These are phyloP conservation scores for Nipponia nippon DNA, from an alignment of 2,113 vertebrate species.

Conservation along the genomic window DNA sequence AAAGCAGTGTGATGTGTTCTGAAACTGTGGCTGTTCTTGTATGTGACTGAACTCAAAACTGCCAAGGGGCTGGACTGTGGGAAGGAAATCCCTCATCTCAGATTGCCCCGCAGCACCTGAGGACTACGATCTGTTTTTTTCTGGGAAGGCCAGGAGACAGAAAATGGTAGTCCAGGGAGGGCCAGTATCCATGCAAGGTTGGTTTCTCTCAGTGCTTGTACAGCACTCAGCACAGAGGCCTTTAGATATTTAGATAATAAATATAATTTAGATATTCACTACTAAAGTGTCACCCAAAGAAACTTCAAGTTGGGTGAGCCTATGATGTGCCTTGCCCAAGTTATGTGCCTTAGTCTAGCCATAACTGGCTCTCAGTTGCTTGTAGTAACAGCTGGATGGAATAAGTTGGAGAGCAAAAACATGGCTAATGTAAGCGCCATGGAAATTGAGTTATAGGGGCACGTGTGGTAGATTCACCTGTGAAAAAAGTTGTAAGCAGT, in stretches of 20 bases:
- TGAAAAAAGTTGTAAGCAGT: neutral
- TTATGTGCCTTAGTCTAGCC: neutral
- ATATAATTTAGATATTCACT: neutral
- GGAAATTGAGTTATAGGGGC: neutral
- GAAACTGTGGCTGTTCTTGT: slow-evolving; percentile 15
- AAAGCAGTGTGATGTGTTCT: neutral
- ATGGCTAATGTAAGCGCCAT: neutral
- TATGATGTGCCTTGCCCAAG: neutral
- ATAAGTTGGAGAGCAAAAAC: neutral
- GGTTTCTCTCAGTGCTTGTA: neutral
- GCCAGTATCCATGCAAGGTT: neutral
- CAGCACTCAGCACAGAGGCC: neutral
- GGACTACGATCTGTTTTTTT: neutral
- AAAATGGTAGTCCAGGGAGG: neutral
- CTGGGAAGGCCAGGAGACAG: neutral
- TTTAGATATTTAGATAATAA: neutral
- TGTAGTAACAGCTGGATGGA: neutral
- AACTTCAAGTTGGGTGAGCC: neutral
- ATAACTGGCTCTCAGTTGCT: neutral
- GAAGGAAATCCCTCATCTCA: neutral
- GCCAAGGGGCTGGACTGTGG: neutral
- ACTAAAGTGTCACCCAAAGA: neutral
- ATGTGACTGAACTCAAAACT: neutral
- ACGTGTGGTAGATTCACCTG: neutral
- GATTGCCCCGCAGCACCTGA: neutral